Percentiles rank a stretch among this genome's conserved stretches.
Conservation (phyloP, 37 sponge, comb jelly and placozoan species). For the Beroe ovata region DNA sequence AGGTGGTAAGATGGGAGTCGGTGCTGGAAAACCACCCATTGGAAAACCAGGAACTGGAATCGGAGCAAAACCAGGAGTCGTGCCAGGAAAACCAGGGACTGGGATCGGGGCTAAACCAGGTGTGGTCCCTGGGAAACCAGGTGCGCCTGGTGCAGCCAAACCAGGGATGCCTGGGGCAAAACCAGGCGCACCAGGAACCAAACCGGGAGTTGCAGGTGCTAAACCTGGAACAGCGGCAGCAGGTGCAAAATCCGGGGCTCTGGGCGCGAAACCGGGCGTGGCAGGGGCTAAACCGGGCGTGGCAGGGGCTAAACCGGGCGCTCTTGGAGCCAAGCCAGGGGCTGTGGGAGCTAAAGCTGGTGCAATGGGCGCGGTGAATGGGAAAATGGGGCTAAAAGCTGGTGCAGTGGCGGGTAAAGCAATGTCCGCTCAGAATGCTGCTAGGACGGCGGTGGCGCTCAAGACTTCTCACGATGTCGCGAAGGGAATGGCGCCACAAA, state of each 20-base stretch:
- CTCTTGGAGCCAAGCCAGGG: conserved; percentile 10
- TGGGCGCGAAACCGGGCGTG: conserved; percentile 21
- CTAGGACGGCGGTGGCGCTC: conserved; percentile 56
- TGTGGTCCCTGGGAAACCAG: neutral
- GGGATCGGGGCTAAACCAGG: conserved; percentile 17
- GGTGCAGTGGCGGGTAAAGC: neutral
- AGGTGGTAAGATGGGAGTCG: conserved; percentile 1
- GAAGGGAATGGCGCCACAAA: conserved; percentile 48
- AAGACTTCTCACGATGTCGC: conserved; percentile 40
- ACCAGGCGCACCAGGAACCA: conserved; percentile 32
- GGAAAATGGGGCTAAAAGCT: neutral
- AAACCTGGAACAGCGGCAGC: conserved; percentile 6
- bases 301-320: neutral
- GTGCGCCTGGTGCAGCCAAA: conserved; percentile 26
- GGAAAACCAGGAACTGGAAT: neutral
- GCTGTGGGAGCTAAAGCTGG: neutral
- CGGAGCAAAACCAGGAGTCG: neutral
- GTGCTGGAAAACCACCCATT: neutral
- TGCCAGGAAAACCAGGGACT: neutral
- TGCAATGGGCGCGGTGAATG: neutral
- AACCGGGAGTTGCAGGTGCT: neutral
- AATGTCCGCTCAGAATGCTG: neutral
- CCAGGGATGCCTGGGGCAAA: conserved; percentile 22
- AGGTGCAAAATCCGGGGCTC: conserved; percentile 25
- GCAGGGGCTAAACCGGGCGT: conserved; percentile 31